Evolutionary conservation across 1,140 invertebrate genomes (phyloP), one percentile per base, ranked within the genome.

Genomic region (Bombus soroeensis): DNA sequence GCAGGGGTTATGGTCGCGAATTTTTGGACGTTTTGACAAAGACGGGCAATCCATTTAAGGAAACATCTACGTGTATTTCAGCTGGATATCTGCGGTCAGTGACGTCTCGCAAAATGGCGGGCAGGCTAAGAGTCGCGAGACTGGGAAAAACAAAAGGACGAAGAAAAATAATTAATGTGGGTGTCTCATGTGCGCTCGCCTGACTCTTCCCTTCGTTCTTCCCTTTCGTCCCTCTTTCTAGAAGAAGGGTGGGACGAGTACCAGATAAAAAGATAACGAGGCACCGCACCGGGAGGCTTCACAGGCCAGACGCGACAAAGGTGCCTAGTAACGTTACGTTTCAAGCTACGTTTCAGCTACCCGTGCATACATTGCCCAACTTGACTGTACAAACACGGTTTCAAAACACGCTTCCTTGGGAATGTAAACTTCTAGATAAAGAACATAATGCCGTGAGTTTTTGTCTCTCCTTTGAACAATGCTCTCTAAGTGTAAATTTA

Each of bases 201-300:
- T 75, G 82, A 47, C 81, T 81, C 85, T 74, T 90, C 83, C 80
- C 85, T 89, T 76, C 37, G 68, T 75, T 75, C 74, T 71, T 78
- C 70, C 81, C 89, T 88, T 81, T 87, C 87, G 85, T 74, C 77
- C 79, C 82, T 64, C 57, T 82, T 72, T 78, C 74, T 59, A 82
- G 88, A 88, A 77, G 47, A 81, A 82, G 90, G 87, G 83, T 88
- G 84, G 88, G 86, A 91, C 88, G 88, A 93, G 91, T 90, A 90
- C 88, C 88, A 89, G 91, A 92, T 93, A 93, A 93, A 94, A 93
- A 93, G 91, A 93, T 93, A 94, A 94, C 92, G 91, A 93, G 91
- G 83, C 91, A 83, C 84, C 70, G 83, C 91, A 83, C 84, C 70
- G 86, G 68, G 86, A 82, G 83, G 82, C 87, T 87, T 85, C 81